Evolutionary conservation across 2,888 invertebrate genomes (phyloP).

Genomic region (Pemphredon lugubris): DNA sequence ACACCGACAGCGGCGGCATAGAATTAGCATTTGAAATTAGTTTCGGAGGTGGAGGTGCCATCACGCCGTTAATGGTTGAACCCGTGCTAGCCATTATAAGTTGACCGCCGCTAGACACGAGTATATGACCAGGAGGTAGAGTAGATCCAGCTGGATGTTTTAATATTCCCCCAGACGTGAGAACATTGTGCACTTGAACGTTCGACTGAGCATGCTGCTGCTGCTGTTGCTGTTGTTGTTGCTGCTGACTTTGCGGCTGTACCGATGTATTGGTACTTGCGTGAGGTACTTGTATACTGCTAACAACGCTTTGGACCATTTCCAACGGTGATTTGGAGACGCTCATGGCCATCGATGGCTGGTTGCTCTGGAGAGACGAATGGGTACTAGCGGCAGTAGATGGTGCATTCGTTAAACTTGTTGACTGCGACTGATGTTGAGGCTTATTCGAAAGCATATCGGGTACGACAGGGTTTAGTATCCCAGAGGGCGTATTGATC

Average conservation of each 20-base stretch:
- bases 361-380: constrained; percentile 61
- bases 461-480: constrained; percentile 79
- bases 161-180: constrained; percentile 78
- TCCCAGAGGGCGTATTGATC: constrained; percentile 84
- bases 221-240: constrained; percentile 59
- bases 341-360: constrained; percentile 75
- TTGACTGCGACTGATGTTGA: constrained; percentile 80
- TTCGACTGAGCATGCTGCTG: constrained; percentile 67
- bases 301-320: constrained; percentile 90
- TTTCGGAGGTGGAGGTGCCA: constrained; percentile 85
- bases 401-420: constrained; percentile 79
- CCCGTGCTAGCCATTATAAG: constrained; percentile 86
- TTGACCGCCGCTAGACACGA: constrained; percentile 90
- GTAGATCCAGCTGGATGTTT: constrained; percentile 82
- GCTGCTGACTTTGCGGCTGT: constrained; percentile 65
- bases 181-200: constrained; percentile 76
- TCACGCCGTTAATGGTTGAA: constrained; percentile 82
- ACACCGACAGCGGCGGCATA: constrained; percentile 85
- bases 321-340: constrained; percentile 86
- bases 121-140: constrained; percentile 86
- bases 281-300: constrained; percentile 85
- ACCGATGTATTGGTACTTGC: constrained; percentile 68
- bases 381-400: constrained; percentile 56
- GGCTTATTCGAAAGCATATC: constrained; percentile 75
- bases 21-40: constrained; percentile 80